phyloP scores from a whole-genome alignment of 2,888 invertebrate species.

The Volucella zonaria region DNA sequence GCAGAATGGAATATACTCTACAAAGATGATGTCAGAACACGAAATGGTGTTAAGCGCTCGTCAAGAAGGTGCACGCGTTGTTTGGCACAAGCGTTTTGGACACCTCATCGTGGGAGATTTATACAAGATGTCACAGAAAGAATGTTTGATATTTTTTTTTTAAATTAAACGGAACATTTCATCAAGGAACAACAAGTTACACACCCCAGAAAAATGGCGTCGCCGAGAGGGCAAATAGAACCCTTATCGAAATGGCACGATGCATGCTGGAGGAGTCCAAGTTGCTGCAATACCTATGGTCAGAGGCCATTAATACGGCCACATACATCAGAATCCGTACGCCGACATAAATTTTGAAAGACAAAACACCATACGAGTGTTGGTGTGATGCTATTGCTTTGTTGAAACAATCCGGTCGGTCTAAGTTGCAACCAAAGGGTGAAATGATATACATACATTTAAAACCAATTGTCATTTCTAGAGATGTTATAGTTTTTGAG shows the following conservation, averaged over 20 bases:
- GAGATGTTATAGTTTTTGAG: slow-evolving; percentile 72
- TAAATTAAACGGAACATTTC: slow-evolving; percentile 63
- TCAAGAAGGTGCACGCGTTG: neutral
- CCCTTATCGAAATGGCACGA: slow-evolving; percentile 72
- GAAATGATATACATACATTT: slow-evolving; percentile 45
- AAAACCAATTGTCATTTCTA: slow-evolving; percentile 59
- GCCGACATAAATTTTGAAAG: slow-evolving; percentile 54
- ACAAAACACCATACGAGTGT: slow-evolving; percentile 65
- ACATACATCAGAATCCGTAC: slow-evolving; percentile 71
- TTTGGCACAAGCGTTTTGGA: slow-evolving; percentile 49
- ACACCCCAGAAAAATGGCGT: slow-evolving; percentile 74
- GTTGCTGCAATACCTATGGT: slow-evolving; percentile 67
- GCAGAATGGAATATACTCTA: slow-evolving; percentile 24
- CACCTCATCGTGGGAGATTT: slow-evolving; percentile 41
- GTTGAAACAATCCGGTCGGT: slow-evolving; percentile 48
- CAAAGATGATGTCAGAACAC: slow-evolving; percentile 9
- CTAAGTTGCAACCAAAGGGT: slow-evolving; percentile 66
- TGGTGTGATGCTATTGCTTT: slow-evolving; percentile 67
- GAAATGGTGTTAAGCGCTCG: slow-evolving; percentile 32
- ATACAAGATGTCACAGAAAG: slow-evolving; percentile 34
- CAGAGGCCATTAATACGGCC: slow-evolving; percentile 72
- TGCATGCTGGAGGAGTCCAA: slow-evolving; percentile 61
- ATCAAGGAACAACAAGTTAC: slow-evolving; percentile 65
- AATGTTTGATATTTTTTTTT: slow-evolving; percentile 52
- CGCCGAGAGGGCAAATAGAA: slow-evolving; percentile 73